phyloP scores from a whole-genome alignment of 2,888 invertebrate genomes.

The Netelia inedita region DNA sequence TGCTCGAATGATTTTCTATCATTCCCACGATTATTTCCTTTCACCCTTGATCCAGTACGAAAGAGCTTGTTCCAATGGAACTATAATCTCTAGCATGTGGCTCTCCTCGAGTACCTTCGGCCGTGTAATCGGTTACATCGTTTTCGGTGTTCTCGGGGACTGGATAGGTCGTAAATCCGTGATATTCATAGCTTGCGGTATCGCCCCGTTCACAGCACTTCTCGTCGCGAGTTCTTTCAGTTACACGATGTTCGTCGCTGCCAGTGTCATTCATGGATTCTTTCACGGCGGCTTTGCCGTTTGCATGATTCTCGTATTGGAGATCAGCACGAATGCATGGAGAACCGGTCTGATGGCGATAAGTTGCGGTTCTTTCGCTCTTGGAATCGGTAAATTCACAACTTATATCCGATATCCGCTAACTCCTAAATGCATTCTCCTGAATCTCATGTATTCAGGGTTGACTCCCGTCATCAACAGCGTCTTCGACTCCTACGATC shows the following conservation, averaged over 20 bases:
- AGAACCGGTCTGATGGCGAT: slow-evolving; percentile 68
- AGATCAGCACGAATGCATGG: slow-evolving; percentile 69
- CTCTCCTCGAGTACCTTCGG: slow-evolving; percentile 68
- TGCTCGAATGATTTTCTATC: slow-evolving; percentile 16
- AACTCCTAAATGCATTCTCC: background rate
- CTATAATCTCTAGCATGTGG: slow-evolving; percentile 66
- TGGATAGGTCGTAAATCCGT: slow-evolving; percentile 70
- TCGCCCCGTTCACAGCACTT: slow-evolving; percentile 68
- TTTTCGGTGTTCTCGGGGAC: slow-evolving; percentile 69
- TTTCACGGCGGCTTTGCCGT: slow-evolving; percentile 71
- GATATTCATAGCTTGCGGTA: slow-evolving; percentile 70
- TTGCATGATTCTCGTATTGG: slow-evolving; percentile 67
- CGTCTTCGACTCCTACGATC: slow-evolving; percentile 67
- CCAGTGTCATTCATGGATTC: slow-evolving; percentile 68
- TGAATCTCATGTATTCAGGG: slow-evolving; percentile 36
- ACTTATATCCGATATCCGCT: background rate
- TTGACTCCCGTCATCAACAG: slow-evolving; percentile 64
- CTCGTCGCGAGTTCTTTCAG: slow-evolving; percentile 59
- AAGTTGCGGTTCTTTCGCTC: slow-evolving; percentile 67
- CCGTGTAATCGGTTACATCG: slow-evolving; percentile 66
- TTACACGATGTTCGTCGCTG: slow-evolving; percentile 61
- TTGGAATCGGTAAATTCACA: slow-evolving; percentile 68
- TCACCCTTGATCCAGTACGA: slow-evolving; percentile 59
- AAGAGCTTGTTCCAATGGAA: slow-evolving; percentile 65
- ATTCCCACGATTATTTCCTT: background rate